Evolutionary conservation across 1,140 invertebrate species (phyloP), one percentile per base, ranked within the genome.

Genomic region (Arion vulgaris): DNA sequence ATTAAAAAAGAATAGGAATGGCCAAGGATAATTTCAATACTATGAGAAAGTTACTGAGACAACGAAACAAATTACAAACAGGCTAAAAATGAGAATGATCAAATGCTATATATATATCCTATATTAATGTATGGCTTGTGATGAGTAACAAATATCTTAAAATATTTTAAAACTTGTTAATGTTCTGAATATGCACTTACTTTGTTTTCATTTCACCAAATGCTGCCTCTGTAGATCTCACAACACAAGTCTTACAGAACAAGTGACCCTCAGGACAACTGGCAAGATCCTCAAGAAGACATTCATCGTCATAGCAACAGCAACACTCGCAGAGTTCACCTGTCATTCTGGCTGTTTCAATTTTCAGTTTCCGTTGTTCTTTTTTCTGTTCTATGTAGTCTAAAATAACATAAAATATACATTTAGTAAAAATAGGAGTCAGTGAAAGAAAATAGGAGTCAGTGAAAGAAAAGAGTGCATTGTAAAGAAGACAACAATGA

Each of bases 221-320:
- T 13, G 90, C 92, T 23, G 92, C 89, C 85, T 94, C 93, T 0
- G 92, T 92, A 53, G 89, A 90, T 82, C 87, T 91, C 53, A 90
- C 85, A 23, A 95, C 92, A 87, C 95, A 95, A 0, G 92, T 88
- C 77, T 93, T 93, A 88, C 95, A 95, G 89, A 95, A 95, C 23
- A 93, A 62, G 89, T 95, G 95, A 2, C 93, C 93, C 62, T 93
- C 93, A 28, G 92, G 91, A 87, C 95, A 95, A 0, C 87, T 85
- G 4, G 90, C 90, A 90, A 94, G 93, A 84, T 95, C 94, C 73
- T 94, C 94, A 57, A 94, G 93, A 53, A 95, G 89, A 53, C 94
- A 93, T 86, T 95, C 94, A 73, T 94, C 93, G 71, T 94, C 93
- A 87, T 87, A 95, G 83, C 95, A 95, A 87, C 94, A 94, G 19